Base-by-base conservation (phyloP, 2,888 invertebrate species). In the Elegia similella region DNA sequence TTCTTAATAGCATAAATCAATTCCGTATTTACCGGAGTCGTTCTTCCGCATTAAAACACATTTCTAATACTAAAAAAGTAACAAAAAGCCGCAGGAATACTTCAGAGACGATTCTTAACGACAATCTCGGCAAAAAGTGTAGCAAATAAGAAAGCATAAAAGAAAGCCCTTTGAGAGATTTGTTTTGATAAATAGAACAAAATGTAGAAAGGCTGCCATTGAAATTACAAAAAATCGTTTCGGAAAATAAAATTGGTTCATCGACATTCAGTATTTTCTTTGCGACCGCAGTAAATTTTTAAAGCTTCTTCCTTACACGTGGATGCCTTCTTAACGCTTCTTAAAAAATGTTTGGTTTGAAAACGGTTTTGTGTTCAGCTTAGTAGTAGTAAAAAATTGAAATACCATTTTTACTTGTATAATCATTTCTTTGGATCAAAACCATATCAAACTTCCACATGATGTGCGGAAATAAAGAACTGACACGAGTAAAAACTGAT, bases 171-270 rank as follows among this genome's bases (percentile, higher is more conserved):
- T 68, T 68, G 61, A 68, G 69, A 70, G 69, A 71, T 74, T 78
- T 75, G 72, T 75, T 76, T 73, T 74, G 72, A 76, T 73, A 72
- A 76, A 78, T 77, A 73, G 73, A 65, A 64, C 68, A 69, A 67
- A 68, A 74, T 68, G 70, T 68, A 74, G 60, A 66, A 72, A 68
- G 69, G 68, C 67, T 75, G 68, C 65, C 65, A 66, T 68, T 62
- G 67, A 70, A 67, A 67, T 70, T 64, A 68, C 67, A 74, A 76
- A 73, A 70, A 65, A 62, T 73, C 67, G 63, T 65, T 62, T 63
- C 61, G 56, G 69, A 70, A 72, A 68, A 62, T 66, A 70, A 69
- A 61, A 59, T 60, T 59, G 66, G 68, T 71, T 64, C 62, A 68
- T 55, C 44, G 53, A 57, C 50, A 38, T 46, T 46, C 17, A 34